These are phyloP conservation scores for Rhynchotus rufescens DNA, from an alignment of 2,797 vertebrate genomes.

Conservation along the genomic window DNA sequence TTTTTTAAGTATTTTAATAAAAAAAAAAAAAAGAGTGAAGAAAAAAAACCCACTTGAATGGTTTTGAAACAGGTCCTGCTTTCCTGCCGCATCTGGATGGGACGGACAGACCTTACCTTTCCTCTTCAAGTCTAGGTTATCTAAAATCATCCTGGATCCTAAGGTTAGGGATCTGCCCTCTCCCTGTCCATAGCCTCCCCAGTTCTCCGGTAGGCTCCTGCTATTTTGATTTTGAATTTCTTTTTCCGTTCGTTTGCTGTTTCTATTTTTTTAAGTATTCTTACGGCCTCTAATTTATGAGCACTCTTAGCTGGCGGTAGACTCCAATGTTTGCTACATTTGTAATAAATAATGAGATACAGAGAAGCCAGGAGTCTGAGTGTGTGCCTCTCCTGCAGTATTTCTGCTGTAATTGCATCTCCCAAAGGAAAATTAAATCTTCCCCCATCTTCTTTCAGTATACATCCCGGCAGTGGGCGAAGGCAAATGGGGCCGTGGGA, in stretches of 20 bases:
- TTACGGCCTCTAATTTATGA: conserved; percentile 58
- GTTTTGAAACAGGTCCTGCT: background rate
- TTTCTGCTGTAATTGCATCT: conserved; percentile 70
- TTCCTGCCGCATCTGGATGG: background rate
- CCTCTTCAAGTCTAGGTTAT: background rate
- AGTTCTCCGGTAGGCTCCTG: background rate
- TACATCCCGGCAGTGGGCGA: background rate
- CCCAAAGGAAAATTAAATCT: conserved; percentile 71
- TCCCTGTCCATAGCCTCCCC: background rate
- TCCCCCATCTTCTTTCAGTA: conserved; percentile 29
- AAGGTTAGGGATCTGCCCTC: background rate
- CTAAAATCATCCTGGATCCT: background rate
- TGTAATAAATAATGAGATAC: conserved; percentile 77
- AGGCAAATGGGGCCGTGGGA: background rate
- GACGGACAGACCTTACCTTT: background rate
- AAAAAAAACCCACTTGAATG: too few relatives aligned
- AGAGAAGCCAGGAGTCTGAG: conserved; percentile 59
- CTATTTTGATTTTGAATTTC: background rate
- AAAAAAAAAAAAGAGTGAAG: too few relatives aligned
- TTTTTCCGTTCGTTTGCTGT: background rate
- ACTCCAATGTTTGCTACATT: conserved; percentile 67
- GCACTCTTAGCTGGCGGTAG: conserved; percentile 41
- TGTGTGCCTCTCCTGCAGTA: conserved; percentile 64
- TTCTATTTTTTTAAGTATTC: background rate
- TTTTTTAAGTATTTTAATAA: too few relatives aligned